Conservation (phyloP, 2,113 vertebrate genomes). For the Naja naja region DNA sequence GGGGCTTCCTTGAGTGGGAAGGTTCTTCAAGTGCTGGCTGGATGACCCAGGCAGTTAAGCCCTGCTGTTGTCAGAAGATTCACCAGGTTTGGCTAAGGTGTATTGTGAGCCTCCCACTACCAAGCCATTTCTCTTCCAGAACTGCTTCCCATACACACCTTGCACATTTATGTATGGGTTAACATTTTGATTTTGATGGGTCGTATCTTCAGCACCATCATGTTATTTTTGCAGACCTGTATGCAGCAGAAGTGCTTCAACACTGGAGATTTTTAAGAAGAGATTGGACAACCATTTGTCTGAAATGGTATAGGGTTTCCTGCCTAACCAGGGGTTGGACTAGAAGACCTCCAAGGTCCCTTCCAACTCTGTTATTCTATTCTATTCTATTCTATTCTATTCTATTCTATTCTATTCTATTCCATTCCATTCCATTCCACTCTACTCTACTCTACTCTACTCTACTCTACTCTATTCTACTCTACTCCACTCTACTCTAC, state of each 20-base stretch:
- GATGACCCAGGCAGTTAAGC: neutral
- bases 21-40: neutral
- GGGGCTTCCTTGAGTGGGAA: neutral
- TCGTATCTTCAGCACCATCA: neutral
- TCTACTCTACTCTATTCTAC: no score
- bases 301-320: no score
- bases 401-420: no score
- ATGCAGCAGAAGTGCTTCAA: neutral
- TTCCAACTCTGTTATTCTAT: no score
- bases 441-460: no score
- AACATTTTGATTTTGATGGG: neutral
- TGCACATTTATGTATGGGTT: neutral
- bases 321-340: no score
- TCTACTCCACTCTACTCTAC: no score
- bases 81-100: neutral
- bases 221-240: neutral
- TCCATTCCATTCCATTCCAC: no score
- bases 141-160: neutral
- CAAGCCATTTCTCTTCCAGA: neutral
- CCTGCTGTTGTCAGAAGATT: neutral
- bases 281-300: no score
- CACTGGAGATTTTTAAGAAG: no score
- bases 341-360: no score
- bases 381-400: no score
- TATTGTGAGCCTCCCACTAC: neutral